Conservation (phyloP, 2,113 vertebrate species). For the Recurvirostra avosetta region DNA sequence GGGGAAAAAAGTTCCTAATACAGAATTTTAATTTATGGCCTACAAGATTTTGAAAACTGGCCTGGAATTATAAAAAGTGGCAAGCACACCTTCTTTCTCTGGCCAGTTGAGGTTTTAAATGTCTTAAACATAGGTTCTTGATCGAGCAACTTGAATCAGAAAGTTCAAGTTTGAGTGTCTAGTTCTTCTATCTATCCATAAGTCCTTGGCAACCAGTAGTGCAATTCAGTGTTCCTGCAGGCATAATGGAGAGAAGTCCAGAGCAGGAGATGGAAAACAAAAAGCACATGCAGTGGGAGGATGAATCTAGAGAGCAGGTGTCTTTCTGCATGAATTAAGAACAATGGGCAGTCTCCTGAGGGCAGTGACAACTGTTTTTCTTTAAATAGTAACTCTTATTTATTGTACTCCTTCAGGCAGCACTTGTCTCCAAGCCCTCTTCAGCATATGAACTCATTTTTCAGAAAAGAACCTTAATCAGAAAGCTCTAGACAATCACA, state of each 20-base stretch:
- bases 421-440: not conserved
- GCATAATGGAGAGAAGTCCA: not conserved
- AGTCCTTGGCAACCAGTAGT: not conserved
- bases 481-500: not conserved
- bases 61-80: not conserved
- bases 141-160: not conserved
- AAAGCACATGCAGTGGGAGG: not conserved
- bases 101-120: not conserved
- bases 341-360: not conserved
- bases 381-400: not conserved
- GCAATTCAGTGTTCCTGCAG: not conserved
- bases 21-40: not conserved
- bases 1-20: not conserved
- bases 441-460: not conserved
- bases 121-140: not conserved
- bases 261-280: not conserved
- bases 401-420: not conserved
- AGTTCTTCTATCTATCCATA: not conserved
- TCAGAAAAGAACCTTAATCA: not conserved
- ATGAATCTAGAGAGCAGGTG: not conserved
- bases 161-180: not conserved
- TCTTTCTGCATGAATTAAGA: not conserved
- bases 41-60: not conserved
- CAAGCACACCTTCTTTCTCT: not conserved
- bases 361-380: not conserved